Evolutionary conservation across 1,140 invertebrate species (phyloP), one percentile per base, ranked within the genome.

Genomic region (Theocolax elegans): DNA sequence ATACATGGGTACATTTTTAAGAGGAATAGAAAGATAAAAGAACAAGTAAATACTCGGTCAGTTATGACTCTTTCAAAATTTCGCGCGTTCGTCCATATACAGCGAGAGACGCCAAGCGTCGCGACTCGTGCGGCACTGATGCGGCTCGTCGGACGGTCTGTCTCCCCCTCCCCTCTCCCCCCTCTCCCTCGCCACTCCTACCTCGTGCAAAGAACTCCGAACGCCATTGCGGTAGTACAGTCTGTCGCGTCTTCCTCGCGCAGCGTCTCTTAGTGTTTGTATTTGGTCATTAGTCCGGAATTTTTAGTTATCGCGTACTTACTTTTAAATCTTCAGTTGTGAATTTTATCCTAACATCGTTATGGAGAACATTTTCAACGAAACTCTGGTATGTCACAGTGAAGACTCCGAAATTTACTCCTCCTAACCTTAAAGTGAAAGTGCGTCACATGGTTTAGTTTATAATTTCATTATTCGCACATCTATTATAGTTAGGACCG

Each of bases 61-160:
- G n/a, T n/a, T n/a, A n/a, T n/a, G n/a, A n/a, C n/a, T n/a, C n/a
- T n/a, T n/a, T n/a, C n/a, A 12, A n/a, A 67, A 59, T 27, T 27
- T 51, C 13, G 15, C 67, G 67, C 67, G 31, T 19, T 35, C 31
- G 25, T 17, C 2, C 35, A 12, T 8, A 59, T 12, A n/a, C 35
- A 53, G 38, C n/a, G 46, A 62, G 59, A 49, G 67, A 62, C 67
- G 40, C 67, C 59, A 62, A 38, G 40, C 67, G 56, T 53, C 56
- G 53, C 3, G n/a, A n/a, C n/a, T n/a, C n/a, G n/a, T n/a, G n/a
- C n/a, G n/a, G n/a, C n/a, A n/a, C n/a, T n/a, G n/a, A n/a, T n/a
- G n/a, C n/a, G n/a, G n/a, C n/a, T n/a, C n/a, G n/a, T n/a, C n/a
- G n/a, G n/a, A n/a, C n/a, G n/a, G n/a, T 21, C 19, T 10, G 21